Evolutionary conservation across 2,888 invertebrate genomes (phyloP), one percentile per base, ranked within the genome.

Genomic region (Limnephilus rhombicus): DNA sequence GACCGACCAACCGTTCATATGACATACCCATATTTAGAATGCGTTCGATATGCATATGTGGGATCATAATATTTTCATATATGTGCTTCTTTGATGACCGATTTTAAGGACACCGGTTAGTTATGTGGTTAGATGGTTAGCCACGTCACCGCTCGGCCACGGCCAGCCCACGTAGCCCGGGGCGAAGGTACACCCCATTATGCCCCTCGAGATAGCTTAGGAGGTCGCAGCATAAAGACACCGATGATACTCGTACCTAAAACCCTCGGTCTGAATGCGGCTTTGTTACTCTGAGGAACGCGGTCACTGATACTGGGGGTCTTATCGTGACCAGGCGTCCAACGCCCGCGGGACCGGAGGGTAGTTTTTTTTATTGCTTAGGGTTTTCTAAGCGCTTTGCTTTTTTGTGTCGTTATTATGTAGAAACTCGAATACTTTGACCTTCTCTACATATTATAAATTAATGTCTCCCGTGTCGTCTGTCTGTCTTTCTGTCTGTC

Each of bases 281-380:
- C n/a, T n/a, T n/a, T n/a, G n/a, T n/a, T n/a, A n/a, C n/a, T n/a
- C n/a, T n/a, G n/a, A n/a, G n/a, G 86, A 29, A 86, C 49, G 45
- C 24, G 68, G 68, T 7, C 68, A 86, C 24, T 41, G 86, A 86
- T 41, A 41, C 45, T 18, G 34, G 24, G 2, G 9, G 29, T 2
- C 45, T 86, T 86, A 86, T 86, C 86, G 86, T 86, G 86, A 86
- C 86, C 49, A 85, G 18, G 34, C 85, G 34, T 86, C 49, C 45
- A 5, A 18, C 4, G 86, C 86, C 86, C 86, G 29, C 41, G 86
- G 86, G 86, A 86, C 29, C 3, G 11, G 9, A 24, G 41, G 45
- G 85, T n/a, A n/a, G 29, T 49, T 86, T 86, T 41, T 34, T 68
- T 68, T 68, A 1, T n/a, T 68, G 1, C 15, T 37, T n/a, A 85